Evolutionary conservation across 2,113 vertebrate genomes (phyloP), one percentile per base, ranked within the genome.

Genomic region (Otolemur garnettii): DNA sequence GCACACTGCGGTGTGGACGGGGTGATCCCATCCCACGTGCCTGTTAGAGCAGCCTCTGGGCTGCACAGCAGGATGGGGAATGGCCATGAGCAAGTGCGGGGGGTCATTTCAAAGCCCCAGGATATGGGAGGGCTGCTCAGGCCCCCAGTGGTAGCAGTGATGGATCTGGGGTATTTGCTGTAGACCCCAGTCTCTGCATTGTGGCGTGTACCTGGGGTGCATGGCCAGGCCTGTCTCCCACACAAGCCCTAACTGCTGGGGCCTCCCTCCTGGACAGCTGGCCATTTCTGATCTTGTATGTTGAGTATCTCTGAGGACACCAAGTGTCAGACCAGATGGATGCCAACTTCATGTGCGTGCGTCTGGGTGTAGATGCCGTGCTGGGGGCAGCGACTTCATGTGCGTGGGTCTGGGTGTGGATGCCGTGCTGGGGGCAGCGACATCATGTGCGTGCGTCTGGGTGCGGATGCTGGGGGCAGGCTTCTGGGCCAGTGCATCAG

Each of bases 201-300:
- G 19, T 4, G 5, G 21, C 2, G 1, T 17, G 42, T 1, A 33
- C 33, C 53, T 84, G 17, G n/a, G 1, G 30, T 17, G 3, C 35
- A 24, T 4, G 14, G 13, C 59, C 6, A 2, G n/a, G 7, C 22
- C 66, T 50, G 64, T 4, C 7, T 33, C 74, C 66, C 8, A 2
- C 28, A 12, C 35, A 19, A 1, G 2, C 0, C 1, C 10, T 19
- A 6, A 14, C 53, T 4, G 0, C 26, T 0, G n/a, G 12, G 62
- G 10, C 17, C 33, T 42, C n/a, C n/a, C 18, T 0, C 7, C 2
- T 9, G 18, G 14, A 42, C 26, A 22, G 6, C 10, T 19, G 28
- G 18, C 55, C 1, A 4, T 59, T 38, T 72, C 85, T 13, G 4
- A 18, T 1, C 5, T 13, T 12, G 13, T 15, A 1, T 1, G 1